phyloP scores from a whole-genome alignment of 2,888 invertebrate species.

The Teleiodes luculella region DNA sequence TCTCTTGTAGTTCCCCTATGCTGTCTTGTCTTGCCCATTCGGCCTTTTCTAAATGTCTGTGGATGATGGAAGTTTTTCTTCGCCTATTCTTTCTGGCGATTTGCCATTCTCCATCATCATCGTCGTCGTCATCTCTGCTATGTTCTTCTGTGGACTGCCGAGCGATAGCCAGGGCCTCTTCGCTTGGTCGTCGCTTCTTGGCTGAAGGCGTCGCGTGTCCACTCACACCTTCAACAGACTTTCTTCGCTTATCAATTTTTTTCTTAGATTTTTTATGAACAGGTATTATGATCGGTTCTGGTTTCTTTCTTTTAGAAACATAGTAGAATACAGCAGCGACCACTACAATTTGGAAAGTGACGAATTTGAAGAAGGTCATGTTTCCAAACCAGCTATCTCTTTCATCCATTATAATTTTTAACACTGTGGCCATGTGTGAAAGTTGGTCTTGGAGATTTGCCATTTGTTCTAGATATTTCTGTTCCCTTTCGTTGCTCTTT shows the following conservation, averaged over 20 bases:
- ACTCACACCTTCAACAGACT: constrained; percentile 82
- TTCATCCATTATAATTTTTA: constrained; percentile 80
- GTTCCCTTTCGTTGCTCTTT: constrained; percentile 85
- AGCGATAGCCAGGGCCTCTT: constrained; percentile 82
- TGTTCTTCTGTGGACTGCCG: constrained; percentile 80
- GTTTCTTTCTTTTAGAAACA: constrained; percentile 64
- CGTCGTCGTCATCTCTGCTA: constrained; percentile 66
- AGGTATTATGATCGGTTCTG: constrained; percentile 46
- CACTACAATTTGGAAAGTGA: constrained; percentile 70
- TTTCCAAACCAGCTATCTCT: constrained; percentile 81
- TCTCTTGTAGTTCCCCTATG: constrained; percentile 64
- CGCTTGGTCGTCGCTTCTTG: constrained; percentile 84
- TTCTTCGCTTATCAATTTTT: constrained; percentile 74
- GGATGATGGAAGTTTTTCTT: constrained; percentile 67
- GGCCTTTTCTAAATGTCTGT: constrained; percentile 60
- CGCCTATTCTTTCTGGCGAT: constrained; percentile 68
- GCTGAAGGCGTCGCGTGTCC: constrained; percentile 74
- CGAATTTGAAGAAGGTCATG: constrained; percentile 76
- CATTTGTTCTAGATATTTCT: constrained; percentile 88
- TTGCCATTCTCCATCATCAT: constrained; percentile 64
- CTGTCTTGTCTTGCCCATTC: constrained; percentile 55
- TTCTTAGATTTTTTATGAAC: constrained; percentile 54
- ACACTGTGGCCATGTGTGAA: constrained; percentile 77
- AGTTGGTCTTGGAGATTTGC: constrained; percentile 82
- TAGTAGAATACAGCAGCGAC: constrained; percentile 72